Percentiles rank a stretch among this genome's conserved stretches.
phyloP scores from a whole-genome alignment of 1,140 invertebrate species.

The Colletes latitarsis region DNA sequence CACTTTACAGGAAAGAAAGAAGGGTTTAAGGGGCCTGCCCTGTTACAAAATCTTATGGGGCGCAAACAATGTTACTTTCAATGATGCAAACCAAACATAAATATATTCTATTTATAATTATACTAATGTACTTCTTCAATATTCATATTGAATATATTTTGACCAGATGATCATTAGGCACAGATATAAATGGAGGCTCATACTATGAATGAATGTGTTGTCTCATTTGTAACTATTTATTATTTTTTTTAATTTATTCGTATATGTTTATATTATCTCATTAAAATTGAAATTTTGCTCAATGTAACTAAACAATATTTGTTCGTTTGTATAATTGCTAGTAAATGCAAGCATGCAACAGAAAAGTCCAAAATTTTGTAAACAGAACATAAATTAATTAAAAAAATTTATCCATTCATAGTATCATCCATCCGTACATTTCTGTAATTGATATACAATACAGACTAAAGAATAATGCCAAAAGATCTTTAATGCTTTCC shows the following conservation, averaged over 20 bases:
- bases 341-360: neutral
- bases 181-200: conserved; percentile 58
- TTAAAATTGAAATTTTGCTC: neutral
- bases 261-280: too few relatives aligned
- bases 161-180: conserved; percentile 70
- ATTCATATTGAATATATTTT: conserved; percentile 62
- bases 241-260: neutral
- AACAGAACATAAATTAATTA: neutral
- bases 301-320: neutral
- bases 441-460: conserved; percentile 62
- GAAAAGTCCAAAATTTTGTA: conserved; percentile 15
- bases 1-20: conserved; percentile 74
- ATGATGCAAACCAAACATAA: conserved; percentile 74
- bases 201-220: conserved; percentile 60
- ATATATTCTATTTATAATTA: conserved; percentile 69
- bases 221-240: conserved; percentile 16
- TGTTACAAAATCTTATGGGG: conserved; percentile 73
- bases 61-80: conserved; percentile 72
- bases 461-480: conserved; percentile 60
- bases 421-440: conserved; percentile 58
- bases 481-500: conserved; percentile 56
- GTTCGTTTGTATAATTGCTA: neutral
- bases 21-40: conserved; percentile 77
- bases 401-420: conserved; percentile 58
- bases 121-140: conserved; percentile 59